Base-by-base conservation (phyloP, 1,140 invertebrate species). In the Drosophila pseudoobscura region DNA sequence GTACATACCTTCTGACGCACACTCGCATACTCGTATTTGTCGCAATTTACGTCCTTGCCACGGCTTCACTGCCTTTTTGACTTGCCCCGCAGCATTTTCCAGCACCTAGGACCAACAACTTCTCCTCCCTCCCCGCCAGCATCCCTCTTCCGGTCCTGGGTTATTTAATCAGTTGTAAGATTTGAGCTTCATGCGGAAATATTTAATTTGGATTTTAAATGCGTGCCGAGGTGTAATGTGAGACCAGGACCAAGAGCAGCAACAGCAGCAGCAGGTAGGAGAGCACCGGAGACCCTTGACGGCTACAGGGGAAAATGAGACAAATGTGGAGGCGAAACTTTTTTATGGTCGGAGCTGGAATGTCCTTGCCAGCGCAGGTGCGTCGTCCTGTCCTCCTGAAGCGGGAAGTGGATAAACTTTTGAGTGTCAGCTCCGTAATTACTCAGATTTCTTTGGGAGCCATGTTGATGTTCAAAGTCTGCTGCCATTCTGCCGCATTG, bases 191-290 rank as follows among this genome's bases (percentile, higher is more conserved):
- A 87, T 87, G 82, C 82, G 82, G 82, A 87, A 87, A 87, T 87
- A 87, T 87, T 87, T 87, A 87, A 87, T 87, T 87, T 87, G 82
- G 82, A 87, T 87, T 87, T 87, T 88, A 87, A 87, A 82, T 87
- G 82, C 83, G 82, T 87, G 82, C 78, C 83, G 47, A 49, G 62
- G 65, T 80, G 82, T 82, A 72, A 87, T 82, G 50, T 60, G 69
- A 85, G 58, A 65, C 65, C 78, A 72, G 46, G 29, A 57, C 39
- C 55, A 7, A 43, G 44, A 59, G 29, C 4, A 26, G 45, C 24
- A 31, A 2, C 41, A 39, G 52, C 24, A 26, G 43, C 53, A 39
- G 29, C 17, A 46, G 29, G 26, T 52, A 39, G 55, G 35, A 22
- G 35, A 69, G 65, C 35, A 64, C 73, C 62, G 62, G 73, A 75